Base-by-base conservation (phyloP, 2,113 vertebrate genomes). In the Loxodonta africana region DNA sequence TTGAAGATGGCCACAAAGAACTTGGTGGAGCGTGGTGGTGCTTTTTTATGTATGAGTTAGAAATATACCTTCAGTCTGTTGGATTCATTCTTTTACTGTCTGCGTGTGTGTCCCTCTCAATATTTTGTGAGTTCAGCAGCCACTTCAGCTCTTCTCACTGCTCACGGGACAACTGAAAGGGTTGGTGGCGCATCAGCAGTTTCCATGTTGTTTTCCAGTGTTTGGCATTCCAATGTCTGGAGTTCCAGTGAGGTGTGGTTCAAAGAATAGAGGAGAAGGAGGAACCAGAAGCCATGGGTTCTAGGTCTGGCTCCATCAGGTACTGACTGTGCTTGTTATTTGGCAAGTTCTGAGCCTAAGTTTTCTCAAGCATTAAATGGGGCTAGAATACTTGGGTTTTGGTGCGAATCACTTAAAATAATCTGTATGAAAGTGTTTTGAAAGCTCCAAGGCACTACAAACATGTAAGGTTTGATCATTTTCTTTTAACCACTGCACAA, bases 61-160 rank as follows among this genome's bases (percentile, higher is more conserved):
- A 73, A 94, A 67, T 23, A 51, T 23, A 41, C 57, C 33, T 51
- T 76, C 0, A 0, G 33, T 30, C 8, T 37, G 9, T 28, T 51
- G 10, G 46, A 12, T 57, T 80, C 1, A 0, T 30, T 83, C 23
- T 14, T 23, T 71, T 2, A 12, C 37, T 57, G 26, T 77, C 23
- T 21, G 8, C 0, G 1, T 6, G 21, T 0, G 7, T n/a, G 8
- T 85, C n/a, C 28, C 51, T 62, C 18, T 33, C 7, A 0, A 44
- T 48, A 83, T 86, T 60, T 8, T 0, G 8, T 28, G 44, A 88
- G 2, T 8, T 67, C 15, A 44, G n/a, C 1, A 14, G 5, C 37
- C 5, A 44, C 85, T 48, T 48, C 0, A 21, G 37, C 67, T 76
- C 69, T 11, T 44, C 37, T 26, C 17, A n/a, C 46, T 84, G 51